Evolutionary conservation across 2,113 vertebrate species (phyloP).

Genomic region (Lepus timidus): DNA sequence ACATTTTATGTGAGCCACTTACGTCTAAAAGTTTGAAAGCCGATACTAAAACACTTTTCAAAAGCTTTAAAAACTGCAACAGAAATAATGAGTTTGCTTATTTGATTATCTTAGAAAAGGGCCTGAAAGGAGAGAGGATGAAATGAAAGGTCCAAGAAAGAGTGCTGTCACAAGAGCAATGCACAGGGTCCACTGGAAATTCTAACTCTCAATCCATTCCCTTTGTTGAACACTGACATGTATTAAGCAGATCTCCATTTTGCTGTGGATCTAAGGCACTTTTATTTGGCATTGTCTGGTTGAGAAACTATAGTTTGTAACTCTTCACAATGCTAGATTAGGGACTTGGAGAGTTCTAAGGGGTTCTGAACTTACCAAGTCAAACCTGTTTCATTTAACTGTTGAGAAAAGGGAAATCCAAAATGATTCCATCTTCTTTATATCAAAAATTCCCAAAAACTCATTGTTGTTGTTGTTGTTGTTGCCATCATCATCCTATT

Average conservation of each 20-base stretch:
- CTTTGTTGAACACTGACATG: neutral
- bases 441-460: conserved; percentile 10
- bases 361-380: neutral
- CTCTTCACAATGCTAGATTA: neutral
- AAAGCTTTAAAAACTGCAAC: conserved; percentile 1
- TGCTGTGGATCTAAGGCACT: neutral
- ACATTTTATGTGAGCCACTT: neutral
- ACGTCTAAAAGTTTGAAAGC: conserved; percentile 22
- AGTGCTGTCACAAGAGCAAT: neutral
- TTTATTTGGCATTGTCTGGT: conserved; percentile 9
- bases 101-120: neutral
- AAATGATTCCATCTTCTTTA: neutral
- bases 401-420: neutral
- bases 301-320: conserved; percentile 4
- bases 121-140: neutral
- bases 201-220: neutral
- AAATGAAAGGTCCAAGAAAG: neutral
- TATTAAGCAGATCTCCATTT: neutral
- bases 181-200: neutral
- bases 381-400: conserved; percentile 49
- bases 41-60: neutral
- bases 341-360: neutral
- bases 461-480: too few relatives aligned
- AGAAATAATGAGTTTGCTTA: neutral
- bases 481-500: neutral